phyloP scores from a whole-genome alignment of 2,797 vertebrate species.

The Acomys russatus region DNA sequence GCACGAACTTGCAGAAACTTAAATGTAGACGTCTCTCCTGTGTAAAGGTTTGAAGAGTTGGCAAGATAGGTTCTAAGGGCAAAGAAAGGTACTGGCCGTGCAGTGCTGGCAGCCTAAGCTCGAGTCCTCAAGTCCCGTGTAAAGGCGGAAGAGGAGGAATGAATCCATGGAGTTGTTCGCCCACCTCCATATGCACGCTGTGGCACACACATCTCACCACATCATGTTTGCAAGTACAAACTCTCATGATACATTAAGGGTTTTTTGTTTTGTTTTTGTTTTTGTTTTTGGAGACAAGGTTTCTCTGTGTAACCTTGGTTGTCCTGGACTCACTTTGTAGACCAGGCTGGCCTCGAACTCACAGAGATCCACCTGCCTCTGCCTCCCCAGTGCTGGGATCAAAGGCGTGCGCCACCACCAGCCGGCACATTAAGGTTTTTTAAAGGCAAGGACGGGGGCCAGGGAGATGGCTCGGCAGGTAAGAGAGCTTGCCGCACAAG shows the following conservation, averaged over 20 bases:
- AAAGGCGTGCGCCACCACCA: too few relatives aligned
- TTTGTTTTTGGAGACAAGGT: background rate
- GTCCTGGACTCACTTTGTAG: too few relatives aligned
- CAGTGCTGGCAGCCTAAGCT: background rate
- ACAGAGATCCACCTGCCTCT: too few relatives aligned
- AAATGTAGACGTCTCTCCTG: constrained; percentile 10
- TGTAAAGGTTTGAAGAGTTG: background rate
- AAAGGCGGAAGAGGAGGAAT: background rate
- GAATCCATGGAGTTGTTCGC: background rate
- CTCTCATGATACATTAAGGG: background rate
- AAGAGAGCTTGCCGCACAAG: background rate
- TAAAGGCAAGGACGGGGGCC: background rate
- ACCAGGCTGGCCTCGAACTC: too few relatives aligned
- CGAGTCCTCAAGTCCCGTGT: background rate
- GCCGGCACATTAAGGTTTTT: too few relatives aligned
- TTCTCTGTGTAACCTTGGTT: too few relatives aligned
- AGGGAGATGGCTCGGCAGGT: background rate
- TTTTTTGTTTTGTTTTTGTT: background rate
- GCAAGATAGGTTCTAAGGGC: background rate
- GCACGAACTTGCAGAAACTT: constrained; percentile 46
- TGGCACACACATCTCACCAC: background rate
- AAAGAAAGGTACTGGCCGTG: too few relatives aligned
- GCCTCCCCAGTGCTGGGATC: too few relatives aligned
- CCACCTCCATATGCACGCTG: background rate
- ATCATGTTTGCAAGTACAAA: background rate